phyloP scores from a whole-genome alignment of 2,888 invertebrate species.

The Ophioninae sp. region DNA sequence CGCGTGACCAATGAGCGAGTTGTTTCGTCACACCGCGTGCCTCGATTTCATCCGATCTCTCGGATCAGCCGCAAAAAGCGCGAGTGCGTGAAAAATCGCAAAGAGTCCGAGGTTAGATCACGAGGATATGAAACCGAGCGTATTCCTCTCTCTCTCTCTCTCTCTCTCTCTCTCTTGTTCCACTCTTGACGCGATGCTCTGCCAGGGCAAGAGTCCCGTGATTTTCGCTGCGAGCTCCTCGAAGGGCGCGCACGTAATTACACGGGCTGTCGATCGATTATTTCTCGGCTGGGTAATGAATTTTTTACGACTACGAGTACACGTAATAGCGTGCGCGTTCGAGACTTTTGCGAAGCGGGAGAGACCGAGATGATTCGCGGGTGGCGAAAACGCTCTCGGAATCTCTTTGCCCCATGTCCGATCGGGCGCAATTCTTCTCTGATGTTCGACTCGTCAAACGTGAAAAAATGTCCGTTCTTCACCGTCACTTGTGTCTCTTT shows the following conservation, averaged over 20 bases:
- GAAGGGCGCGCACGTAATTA: conserved; percentile 76
- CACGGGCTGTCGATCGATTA: conserved; percentile 77
- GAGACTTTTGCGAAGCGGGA: conserved; percentile 37
- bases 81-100: conserved; percentile 48
- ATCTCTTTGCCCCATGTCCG: conserved; percentile 35
- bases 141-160: neutral
- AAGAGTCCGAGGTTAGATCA: conserved; percentile 48
- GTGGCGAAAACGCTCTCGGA: conserved; percentile 45
- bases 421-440: conserved; percentile 44
- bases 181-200: conserved; percentile 11
- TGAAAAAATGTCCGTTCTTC: neutral
- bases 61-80: conserved; percentile 42
- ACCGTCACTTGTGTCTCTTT: neutral
- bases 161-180: conserved; percentile 3
- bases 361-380: conserved; percentile 49
- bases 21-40: conserved; percentile 59
- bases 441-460: conserved; percentile 62
- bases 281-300: conserved; percentile 77
- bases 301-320: conserved; percentile 75
- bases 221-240: conserved; percentile 51
- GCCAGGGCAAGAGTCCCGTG: conserved; percentile 34
- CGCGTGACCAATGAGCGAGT: conserved; percentile 53
- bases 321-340: conserved; percentile 39
- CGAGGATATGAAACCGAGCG: conserved; percentile 41
- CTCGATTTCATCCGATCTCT: conserved; percentile 55